Evolutionary conservation across 2,888 invertebrate species (phyloP).

Genomic region (Pteria penguin): DNA sequence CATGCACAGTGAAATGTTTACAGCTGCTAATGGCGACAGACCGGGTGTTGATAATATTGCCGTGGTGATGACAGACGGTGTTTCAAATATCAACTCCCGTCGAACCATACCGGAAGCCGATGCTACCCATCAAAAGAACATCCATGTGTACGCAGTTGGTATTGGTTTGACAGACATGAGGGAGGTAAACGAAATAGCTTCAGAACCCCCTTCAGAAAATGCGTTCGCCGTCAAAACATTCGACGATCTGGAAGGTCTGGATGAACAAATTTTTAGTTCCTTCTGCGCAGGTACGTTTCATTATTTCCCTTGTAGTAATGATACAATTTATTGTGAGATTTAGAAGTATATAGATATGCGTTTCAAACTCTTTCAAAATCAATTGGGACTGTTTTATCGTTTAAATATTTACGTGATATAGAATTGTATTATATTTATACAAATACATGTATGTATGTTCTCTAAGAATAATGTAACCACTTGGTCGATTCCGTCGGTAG

Average conservation of each 20-base stretch:
- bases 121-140: conserved; percentile 41
- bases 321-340: too few species aligned
- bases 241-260: conserved; percentile 49
- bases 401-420: too few species aligned
- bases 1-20: conserved; percentile 67
- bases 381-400: too few species aligned
- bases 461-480: too few species aligned
- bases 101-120: conserved; percentile 66
- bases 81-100: conserved; percentile 67
- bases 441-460: too few species aligned
- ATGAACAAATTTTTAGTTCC: conserved; percentile 36
- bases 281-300: conserved; percentile 39
- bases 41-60: conserved; percentile 59
- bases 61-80: conserved; percentile 68
- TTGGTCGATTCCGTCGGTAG: too few species aligned
- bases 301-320: too few species aligned
- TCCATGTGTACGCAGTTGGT: conserved; percentile 59
- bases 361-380: too few species aligned
- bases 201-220: conserved; percentile 52
- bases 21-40: conserved; percentile 66
- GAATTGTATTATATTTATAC: too few species aligned
- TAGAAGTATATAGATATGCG: too few species aligned
- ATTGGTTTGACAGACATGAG: conserved; percentile 57
- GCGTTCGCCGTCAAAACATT: conserved; percentile 51
- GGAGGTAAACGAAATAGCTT: conserved; percentile 62